phyloP scores from a whole-genome alignment of 2,113 vertebrate genomes.

The Nansenia antarctica region DNA sequence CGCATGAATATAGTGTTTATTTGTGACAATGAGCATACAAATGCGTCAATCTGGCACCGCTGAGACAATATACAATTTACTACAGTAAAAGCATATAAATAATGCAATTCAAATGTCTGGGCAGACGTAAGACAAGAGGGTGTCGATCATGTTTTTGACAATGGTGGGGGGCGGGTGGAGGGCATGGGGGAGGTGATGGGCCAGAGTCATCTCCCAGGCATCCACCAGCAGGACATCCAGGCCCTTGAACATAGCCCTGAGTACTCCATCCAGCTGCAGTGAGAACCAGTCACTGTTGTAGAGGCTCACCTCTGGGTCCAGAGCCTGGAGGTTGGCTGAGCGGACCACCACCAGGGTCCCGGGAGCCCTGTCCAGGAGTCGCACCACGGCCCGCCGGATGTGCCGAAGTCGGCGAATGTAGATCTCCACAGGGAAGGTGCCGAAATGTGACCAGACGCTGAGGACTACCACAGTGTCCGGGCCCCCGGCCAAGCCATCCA shows the following conservation, averaged over 20 bases:
- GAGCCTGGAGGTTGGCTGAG: conserved; percentile 86
- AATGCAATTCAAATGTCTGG: too few relatives aligned
- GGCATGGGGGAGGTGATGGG: conserved; percentile 87
- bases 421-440: conserved; percentile 89
- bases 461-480: conserved; percentile 85
- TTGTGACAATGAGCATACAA: too few relatives aligned
- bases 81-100: too few relatives aligned
- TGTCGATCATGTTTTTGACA: conserved; percentile 89
- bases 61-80: too few relatives aligned
- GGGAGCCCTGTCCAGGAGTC: conserved; percentile 88
- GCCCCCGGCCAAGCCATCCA: conserved; percentile 87
- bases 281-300: conserved; percentile 97
- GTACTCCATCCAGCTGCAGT: conserved; percentile 84
- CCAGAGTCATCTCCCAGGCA: conserved; percentile 95
- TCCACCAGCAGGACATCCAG: conserved; percentile 87
- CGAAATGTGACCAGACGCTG: conserved; percentile 95
- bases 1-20: too few relatives aligned
- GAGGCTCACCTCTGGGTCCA: conserved; percentile 88
- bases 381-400: too few relatives aligned
- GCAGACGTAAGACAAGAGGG: conserved; percentile 87
- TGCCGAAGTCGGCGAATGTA: conserved; percentile 89
- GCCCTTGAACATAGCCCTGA: conserved; percentile 92
- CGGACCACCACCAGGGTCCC: conserved; percentile 84
- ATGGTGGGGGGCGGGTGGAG: conserved; percentile 89
- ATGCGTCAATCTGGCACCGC: too few relatives aligned